Percentiles rank a stretch among this genome's conserved stretches.
These are phyloP conservation scores for Odontocerum albicorne DNA, from an alignment of 2,888 invertebrate genomes.

Conservation along the genomic window DNA sequence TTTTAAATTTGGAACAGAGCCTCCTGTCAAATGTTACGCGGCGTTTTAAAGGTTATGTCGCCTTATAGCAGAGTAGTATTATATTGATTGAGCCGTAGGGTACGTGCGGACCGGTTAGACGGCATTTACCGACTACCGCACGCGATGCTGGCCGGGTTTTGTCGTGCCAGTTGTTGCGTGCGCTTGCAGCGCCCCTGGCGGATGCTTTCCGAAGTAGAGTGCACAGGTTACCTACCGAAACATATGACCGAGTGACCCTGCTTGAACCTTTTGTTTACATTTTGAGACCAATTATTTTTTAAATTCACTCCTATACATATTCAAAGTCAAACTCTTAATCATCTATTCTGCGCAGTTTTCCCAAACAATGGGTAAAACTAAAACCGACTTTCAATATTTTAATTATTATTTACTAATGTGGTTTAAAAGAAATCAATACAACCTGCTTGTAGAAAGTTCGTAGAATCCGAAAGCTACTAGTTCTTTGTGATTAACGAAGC, in stretches of 20 bases:
- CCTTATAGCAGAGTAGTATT: background rate
- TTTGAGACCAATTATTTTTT: too few species aligned
- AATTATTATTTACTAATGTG: too few species aligned
- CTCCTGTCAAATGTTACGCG: background rate
- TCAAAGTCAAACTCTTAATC: too few species aligned
- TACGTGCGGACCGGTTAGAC: constrained; percentile 19
- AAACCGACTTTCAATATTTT: too few species aligned
- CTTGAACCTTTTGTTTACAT: constrained; percentile 25
- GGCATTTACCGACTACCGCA: constrained; percentile 23
- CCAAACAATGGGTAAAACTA: too few species aligned
- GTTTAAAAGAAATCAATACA: too few species aligned
- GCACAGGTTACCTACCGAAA: constrained; percentile 28
- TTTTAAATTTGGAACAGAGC: background rate
- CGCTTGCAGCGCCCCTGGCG: constrained; percentile 29
- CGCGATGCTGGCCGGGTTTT: constrained; percentile 19
- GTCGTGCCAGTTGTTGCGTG: constrained; percentile 33
- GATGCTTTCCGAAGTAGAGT: constrained; percentile 6
- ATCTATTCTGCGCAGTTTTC: too few species aligned
- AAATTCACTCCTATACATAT: too few species aligned
- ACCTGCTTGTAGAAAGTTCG: too few species aligned
- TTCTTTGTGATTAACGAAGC: too few species aligned
- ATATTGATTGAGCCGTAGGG: constrained; percentile 5
- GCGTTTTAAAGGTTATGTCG: background rate
- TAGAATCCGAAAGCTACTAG: too few species aligned
- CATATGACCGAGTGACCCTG: constrained; percentile 26